Conservation (phyloP, 1,140 invertebrate genomes). For the Drosophila auraria region DNA sequence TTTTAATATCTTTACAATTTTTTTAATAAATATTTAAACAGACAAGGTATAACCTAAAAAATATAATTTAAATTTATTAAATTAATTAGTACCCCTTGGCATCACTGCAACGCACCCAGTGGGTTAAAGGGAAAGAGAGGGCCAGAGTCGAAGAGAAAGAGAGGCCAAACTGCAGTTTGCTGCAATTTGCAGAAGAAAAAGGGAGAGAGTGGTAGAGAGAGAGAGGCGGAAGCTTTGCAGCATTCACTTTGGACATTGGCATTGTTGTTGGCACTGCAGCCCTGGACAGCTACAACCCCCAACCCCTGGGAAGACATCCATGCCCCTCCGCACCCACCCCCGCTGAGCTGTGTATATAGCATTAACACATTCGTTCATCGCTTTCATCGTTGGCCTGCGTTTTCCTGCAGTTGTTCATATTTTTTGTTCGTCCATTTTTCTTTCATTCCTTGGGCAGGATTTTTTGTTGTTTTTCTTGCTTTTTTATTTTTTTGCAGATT, state of each 20-base stretch:
- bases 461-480: background rate
- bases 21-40: too few species aligned
- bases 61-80: too few species aligned
- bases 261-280: conserved; percentile 47
- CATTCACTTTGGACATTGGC: conserved; percentile 45
- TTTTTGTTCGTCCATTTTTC: conserved; percentile 47
- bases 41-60: too few species aligned
- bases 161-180: conserved; percentile 32
- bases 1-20: too few species aligned
- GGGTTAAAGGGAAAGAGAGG: conserved; percentile 24
- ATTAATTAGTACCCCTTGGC: conserved; percentile 3
- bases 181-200: conserved; percentile 28
- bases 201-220: background rate
- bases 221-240: conserved; percentile 42
- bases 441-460: conserved; percentile 32
- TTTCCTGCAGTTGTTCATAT: conserved; percentile 77
- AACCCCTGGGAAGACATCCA: conserved; percentile 1
- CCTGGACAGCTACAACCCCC: conserved; percentile 31
- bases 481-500: conserved; percentile 42
- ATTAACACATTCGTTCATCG: conserved; percentile 78
- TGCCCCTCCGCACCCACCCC: conserved; percentile 1
- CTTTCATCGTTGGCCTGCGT: conserved; percentile 62
- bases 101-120: conserved; percentile 26
- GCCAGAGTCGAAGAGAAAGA: conserved; percentile 23
- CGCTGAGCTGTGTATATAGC: conserved; percentile 68